Conservation (phyloP, 2,797 vertebrate species). For the Psittacula echo region DNA sequence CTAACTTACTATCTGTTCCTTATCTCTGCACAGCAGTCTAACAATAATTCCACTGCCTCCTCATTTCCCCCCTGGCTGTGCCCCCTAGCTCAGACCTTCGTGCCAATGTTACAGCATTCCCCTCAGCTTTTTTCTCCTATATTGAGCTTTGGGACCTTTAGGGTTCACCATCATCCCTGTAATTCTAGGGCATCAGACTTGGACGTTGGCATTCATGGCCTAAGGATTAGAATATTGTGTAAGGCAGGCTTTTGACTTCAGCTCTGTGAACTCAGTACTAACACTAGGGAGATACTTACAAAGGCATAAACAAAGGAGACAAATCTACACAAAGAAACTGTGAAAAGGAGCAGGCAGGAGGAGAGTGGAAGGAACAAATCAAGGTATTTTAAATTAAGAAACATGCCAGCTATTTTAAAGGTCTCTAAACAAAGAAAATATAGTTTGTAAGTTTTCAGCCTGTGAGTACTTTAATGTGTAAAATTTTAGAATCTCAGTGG, state of each 20-base stretch:
- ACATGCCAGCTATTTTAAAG: background rate
- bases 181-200: slow-evolving; percentile 30
- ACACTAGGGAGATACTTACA: slow-evolving; percentile 20
- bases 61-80: slow-evolving; percentile 39
- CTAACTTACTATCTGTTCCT: slow-evolving; percentile 57
- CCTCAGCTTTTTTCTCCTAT: background rate
- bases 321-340: slow-evolving; percentile 54
- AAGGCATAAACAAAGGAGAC: slow-evolving; percentile 51
- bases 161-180: background rate
- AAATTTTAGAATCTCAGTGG: slow-evolving; percentile 16
- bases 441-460: background rate
- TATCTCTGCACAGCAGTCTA: slow-evolving; percentile 43
- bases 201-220: background rate
- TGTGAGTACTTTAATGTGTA: background rate
- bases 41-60: slow-evolving; percentile 49
- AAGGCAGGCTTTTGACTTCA: slow-evolving; percentile 36
- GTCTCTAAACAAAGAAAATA: slow-evolving; percentile 18
- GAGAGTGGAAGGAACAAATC: background rate
- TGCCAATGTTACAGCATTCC: background rate
- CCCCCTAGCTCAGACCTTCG: slow-evolving; percentile 2
- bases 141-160: slow-evolving; percentile 14
- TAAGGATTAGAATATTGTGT: slow-evolving; percentile 53
- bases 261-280: slow-evolving; percentile 30
- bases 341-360: background rate
- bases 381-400: background rate